phyloP scores from a whole-genome alignment of 2,113 vertebrate species.

The Lycaon pictus region DNA sequence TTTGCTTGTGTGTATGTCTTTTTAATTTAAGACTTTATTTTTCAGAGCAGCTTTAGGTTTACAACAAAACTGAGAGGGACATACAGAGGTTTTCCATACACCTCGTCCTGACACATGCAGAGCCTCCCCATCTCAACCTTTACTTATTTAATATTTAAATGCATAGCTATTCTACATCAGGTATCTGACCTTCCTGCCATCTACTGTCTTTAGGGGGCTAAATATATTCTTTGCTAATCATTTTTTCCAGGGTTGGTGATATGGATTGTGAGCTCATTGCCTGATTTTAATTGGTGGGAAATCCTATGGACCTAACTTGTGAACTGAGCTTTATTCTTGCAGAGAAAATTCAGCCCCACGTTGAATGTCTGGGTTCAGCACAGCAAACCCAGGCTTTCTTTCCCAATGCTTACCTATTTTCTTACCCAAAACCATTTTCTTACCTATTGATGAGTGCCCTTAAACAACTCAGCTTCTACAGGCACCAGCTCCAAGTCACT shows the following conservation, averaged over 20 bases:
- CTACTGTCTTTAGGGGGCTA: background rate
- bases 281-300: constrained; percentile 28
- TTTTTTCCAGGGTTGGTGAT: background rate
- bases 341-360: background rate
- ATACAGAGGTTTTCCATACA: background rate
- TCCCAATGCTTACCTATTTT: background rate
- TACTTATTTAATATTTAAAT: constrained; percentile 32
- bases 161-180: background rate
- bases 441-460: background rate
- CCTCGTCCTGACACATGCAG: background rate
- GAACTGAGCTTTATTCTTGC: background rate
- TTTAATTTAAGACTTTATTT: constrained; percentile 65
- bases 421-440: background rate
- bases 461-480: background rate
- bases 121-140: background rate
- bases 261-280: background rate
- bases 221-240: background rate
- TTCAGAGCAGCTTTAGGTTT: background rate
- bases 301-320: background rate
- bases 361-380: background rate
- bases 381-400: background rate
- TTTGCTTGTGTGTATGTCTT: constrained; percentile 84
- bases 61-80: background rate
- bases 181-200: background rate
- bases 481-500: background rate